Conservation (phyloP, 2,797 vertebrate species). For the Protonibea diacanthus region DNA sequence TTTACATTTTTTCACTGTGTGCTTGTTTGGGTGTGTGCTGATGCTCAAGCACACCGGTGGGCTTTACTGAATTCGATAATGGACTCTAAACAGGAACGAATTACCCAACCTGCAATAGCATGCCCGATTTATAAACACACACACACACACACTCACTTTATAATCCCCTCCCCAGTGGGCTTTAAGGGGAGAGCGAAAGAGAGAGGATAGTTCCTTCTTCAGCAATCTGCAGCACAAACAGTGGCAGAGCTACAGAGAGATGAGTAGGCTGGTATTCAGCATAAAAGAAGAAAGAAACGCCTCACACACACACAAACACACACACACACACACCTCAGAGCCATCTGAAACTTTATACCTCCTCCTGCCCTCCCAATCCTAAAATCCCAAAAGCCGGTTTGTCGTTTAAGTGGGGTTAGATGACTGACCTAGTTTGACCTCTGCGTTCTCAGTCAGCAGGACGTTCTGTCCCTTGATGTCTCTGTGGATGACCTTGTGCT, state of each 20-base stretch:
- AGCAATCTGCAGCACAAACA: conserved; percentile 52
- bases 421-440: conserved; percentile 96
- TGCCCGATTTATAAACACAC: conserved; percentile 37
- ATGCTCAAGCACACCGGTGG: conserved; percentile 23
- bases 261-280: conserved; percentile 56
- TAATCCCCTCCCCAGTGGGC: conserved; percentile 58
- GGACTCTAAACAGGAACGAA: conserved; percentile 47
- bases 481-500: conserved; percentile 98
- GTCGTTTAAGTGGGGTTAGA: conserved; percentile 36
- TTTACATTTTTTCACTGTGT: not conserved
- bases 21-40: not conserved
- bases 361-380: conserved; percentile 21
- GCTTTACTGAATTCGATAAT: conserved; percentile 53
- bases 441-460: conserved; percentile 95
- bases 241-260: conserved; percentile 54
- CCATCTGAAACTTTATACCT: conserved; percentile 51
- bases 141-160: conserved; percentile 24
- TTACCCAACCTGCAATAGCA: conserved; percentile 36
- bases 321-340: conserved; percentile 19
- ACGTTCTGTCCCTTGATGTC: conserved; percentile 99
- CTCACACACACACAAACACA: conserved; percentile 20
- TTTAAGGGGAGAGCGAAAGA: conserved; percentile 8
- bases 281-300: conserved; percentile 53
- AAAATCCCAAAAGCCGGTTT: conserved; percentile 42
- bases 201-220: conserved; percentile 36